Evolutionary conservation across 1,140 invertebrate species (phyloP).

Genomic region (Sipha flava): DNA sequence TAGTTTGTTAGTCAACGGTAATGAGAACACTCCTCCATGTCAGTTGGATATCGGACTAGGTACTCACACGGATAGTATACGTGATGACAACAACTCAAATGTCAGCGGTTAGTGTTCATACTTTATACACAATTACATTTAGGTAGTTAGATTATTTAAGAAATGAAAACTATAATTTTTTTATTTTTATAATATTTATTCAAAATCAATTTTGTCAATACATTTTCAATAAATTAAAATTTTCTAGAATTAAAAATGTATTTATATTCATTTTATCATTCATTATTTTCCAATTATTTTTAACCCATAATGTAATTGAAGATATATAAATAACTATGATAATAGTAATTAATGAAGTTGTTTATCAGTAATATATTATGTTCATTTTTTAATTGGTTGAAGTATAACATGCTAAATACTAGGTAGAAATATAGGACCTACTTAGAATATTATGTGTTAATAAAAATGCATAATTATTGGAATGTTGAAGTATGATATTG

Average conservation of each 20-base stretch:
- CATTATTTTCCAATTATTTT: too few relatives aligned
- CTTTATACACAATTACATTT: neutral
- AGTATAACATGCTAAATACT: neutral
- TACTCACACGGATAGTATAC: slow-evolving; percentile 13
- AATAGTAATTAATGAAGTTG: neutral
- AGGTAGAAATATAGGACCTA: neutral
- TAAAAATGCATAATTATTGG: slow-evolving; percentile 16
- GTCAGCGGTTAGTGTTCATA: neutral
- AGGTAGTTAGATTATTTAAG: too few relatives aligned
- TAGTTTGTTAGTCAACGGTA: neutral
- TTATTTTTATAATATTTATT: neutral
- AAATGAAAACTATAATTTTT: neutral
- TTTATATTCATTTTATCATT: too few relatives aligned
- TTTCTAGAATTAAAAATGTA: too few relatives aligned
- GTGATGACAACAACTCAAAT: neutral
- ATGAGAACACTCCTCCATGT: neutral
- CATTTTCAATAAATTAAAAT: too few relatives aligned
- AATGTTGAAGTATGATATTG: neutral
- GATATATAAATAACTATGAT: neutral
- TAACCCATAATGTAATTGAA: neutral
- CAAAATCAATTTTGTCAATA: too few relatives aligned
- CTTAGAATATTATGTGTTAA: neutral
- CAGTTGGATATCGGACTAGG: slow-evolving; percentile 15
- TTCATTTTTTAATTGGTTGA: too few relatives aligned
- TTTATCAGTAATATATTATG: neutral